Evolutionary conservation across 2,113 vertebrate genomes (phyloP), one percentile per base, ranked within the genome.

Genomic region (Dasyornis broadbenti): DNA sequence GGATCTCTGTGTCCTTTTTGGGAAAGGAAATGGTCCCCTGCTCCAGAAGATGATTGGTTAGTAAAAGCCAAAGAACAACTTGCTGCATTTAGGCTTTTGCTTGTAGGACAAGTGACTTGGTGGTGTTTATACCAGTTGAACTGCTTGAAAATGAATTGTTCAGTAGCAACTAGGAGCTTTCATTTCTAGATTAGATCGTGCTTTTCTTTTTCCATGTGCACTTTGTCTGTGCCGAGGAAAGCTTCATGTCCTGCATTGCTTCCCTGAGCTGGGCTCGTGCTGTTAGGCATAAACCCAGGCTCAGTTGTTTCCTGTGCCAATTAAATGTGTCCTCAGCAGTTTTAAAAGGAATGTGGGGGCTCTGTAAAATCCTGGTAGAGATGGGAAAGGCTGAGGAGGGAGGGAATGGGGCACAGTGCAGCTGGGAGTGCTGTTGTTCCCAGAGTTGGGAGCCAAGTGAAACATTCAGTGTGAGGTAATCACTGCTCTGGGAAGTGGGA

Each of bases 1-100:
- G 98, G 99, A 99, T 96, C 98, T 99, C 57, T 99, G 99, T 64
- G 98, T 99, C 86, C 98, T 99, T 30, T 99, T 99, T 91, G 99
- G 99, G 49, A 99, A 99, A 96, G 99, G 99, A 93, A 99, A 99
- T 88, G 79, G 97, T 14, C 96, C 97, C 24, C 97, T 99, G 82
- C 98, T 99, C 61, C 98, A 99, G 92, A 99, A 99, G 97, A 99
- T 99, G 99, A 99, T 99, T 19, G 99, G 99, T 99, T 60, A 59
- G 98, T 97, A 60, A 66, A 78, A 78, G 26, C 31, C 33, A 47
- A 50, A 83, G 50, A 61, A 23, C 6, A 37, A 3, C 33, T 39
- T 45, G 31, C 17, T 73, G 30, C 28, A 2, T 35, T 85, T 60
- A 30, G 13, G 14, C 66, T 87, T 85, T 80, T 90, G 40, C 35